Conservation (phyloP, 2,888 invertebrate species). For the Thereva unica region DNA sequence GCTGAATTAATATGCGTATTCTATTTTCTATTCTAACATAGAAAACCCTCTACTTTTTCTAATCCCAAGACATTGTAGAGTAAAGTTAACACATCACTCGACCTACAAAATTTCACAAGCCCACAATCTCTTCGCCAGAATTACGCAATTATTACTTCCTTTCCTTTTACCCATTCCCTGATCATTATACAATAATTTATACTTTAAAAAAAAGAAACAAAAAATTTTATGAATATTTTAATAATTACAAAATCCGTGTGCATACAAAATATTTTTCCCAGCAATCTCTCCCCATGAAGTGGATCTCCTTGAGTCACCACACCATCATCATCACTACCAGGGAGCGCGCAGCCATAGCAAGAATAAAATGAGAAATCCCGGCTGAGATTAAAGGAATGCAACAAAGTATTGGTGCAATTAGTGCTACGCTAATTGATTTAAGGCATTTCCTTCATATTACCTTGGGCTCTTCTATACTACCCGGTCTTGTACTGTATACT, state of each 20-base stretch:
- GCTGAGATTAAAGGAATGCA: conserved; percentile 49
- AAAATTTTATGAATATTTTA: conserved; percentile 21
- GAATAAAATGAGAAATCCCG: conserved; percentile 7
- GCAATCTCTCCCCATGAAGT: background rate
- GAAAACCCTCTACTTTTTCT: too few relatives aligned
- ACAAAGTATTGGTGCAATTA: conserved; percentile 58
- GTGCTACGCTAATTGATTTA: conserved; percentile 59
- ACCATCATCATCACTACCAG: background rate
- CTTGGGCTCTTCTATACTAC: too few relatives aligned
- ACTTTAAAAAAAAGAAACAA: background rate
- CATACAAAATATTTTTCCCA: conserved; percentile 23
- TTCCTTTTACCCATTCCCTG: too few relatives aligned
- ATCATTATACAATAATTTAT: too few relatives aligned
- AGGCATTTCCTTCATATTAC: conserved; percentile 56
- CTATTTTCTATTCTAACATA: too few relatives aligned
- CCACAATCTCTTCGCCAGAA: too few relatives aligned
- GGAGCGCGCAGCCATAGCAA: background rate
- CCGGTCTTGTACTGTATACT: too few relatives aligned
- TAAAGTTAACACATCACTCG: too few relatives aligned
- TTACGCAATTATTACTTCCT: too few relatives aligned
- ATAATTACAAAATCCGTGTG: conserved; percentile 22
- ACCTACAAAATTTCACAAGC: too few relatives aligned
- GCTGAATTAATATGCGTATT: too few relatives aligned
- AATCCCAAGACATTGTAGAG: too few relatives aligned
- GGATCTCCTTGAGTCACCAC: conserved; percentile 22